Percentiles rank a stretch among this genome's conserved stretches.
Evolutionary conservation across 35 echinoderm and acorn worm genomes (phyloP).

Genomic region (Strongylocentrotus purpuratus): DNA sequence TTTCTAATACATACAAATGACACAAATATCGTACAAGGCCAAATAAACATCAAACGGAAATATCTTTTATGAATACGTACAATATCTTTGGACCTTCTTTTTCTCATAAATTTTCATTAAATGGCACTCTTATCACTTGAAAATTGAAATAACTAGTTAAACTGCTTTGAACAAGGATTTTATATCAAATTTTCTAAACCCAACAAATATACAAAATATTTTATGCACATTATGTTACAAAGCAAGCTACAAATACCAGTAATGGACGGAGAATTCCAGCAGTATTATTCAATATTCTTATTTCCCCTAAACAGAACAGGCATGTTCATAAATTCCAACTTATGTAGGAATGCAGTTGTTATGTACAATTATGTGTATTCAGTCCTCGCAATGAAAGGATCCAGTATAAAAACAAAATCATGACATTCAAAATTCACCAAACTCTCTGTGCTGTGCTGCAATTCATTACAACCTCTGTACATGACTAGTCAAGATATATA

Average conservation of each 20-base stretch:
- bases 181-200: background rate
- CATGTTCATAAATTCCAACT: background rate
- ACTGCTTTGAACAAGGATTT: background rate
- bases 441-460: background rate
- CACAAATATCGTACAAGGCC: background rate
- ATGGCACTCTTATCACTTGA: background rate
- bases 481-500: no score
- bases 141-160: background rate
- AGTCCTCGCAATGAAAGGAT: background rate
- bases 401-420: background rate
- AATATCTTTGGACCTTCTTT: background rate
- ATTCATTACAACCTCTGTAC: background rate
- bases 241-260: background rate
- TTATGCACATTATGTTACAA: background rate
- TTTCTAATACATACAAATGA: background rate
- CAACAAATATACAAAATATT: background rate
- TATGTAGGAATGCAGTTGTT: background rate
- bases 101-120: background rate
- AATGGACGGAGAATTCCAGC: conserved; percentile 8
- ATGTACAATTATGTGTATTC: background rate
- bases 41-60: background rate
- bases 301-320: background rate
- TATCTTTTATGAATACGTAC: background rate
- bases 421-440: background rate
- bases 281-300: background rate